phyloP scores from a whole-genome alignment of 2,797 vertebrate species.

The Oceanodroma leucorhoa region DNA sequence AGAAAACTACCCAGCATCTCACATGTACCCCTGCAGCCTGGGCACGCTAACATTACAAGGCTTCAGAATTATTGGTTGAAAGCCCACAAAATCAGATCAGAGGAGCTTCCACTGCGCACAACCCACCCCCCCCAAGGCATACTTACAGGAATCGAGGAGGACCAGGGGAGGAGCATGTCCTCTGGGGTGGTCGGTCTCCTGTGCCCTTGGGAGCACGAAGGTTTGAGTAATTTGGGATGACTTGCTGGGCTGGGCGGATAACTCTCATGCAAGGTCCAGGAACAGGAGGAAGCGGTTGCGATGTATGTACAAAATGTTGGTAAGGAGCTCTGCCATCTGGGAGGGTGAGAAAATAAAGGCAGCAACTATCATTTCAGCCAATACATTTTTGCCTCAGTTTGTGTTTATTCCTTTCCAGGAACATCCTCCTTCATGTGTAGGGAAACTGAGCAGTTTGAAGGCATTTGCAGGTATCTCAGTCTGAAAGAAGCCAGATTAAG shows the following conservation, averaged over 20 bases:
- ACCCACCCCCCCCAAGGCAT: not conserved
- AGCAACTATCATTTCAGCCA: constrained; percentile 1
- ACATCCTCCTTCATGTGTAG: not conserved
- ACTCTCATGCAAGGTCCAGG: constrained; percentile 60
- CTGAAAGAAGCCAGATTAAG: not conserved
- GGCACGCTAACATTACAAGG: not conserved
- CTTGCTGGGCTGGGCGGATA: constrained; percentile 58
- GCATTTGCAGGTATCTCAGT: not conserved
- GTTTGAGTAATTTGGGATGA: constrained; percentile 68
- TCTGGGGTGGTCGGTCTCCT: constrained; percentile 44
- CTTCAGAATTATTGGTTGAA: not conserved
- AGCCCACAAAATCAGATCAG: not conserved
- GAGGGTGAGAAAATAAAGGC: constrained; percentile 49
- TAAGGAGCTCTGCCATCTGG: constrained; percentile 68
- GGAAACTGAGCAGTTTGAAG: not conserved
- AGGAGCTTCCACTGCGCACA: not conserved
- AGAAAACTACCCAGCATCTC: not conserved
- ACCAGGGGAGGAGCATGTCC: constrained; percentile 38
- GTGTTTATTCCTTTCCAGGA: not conserved
- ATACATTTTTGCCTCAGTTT: not conserved
- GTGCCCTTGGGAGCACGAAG: constrained; percentile 26
- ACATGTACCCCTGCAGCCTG: not conserved
- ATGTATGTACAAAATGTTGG: constrained; percentile 55
- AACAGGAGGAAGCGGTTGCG: constrained; percentile 42
- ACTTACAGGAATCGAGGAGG: constrained; percentile 64